These are phyloP conservation scores for Orthosia cruda DNA, from an alignment of 2,888 invertebrate species.

Conservation along the genomic window DNA sequence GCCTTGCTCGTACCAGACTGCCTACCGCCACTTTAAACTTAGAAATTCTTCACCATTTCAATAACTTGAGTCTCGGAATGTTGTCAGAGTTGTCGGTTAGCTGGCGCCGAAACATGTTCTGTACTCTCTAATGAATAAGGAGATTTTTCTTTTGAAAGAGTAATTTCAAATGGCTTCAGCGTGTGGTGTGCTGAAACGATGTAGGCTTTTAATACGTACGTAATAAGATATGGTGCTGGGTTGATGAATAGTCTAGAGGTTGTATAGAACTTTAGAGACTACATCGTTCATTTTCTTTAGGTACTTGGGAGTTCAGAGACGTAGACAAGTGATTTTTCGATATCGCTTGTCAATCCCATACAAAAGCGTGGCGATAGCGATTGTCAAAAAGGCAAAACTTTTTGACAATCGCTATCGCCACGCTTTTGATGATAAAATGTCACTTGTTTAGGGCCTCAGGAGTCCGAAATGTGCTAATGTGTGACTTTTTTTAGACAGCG, in stretches of 20 bases:
- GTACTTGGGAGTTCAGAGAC: constrained; percentile 3
- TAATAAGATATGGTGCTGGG: not conserved
- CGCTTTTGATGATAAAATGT: too few species aligned
- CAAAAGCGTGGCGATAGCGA: too few species aligned
- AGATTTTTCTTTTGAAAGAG: constrained; percentile 44
- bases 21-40: constrained; percentile 82
- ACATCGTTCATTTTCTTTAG: constrained; percentile 2
- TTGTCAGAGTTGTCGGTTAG: constrained; percentile 43
- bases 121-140: constrained; percentile 44
- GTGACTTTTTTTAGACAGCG: too few species aligned
- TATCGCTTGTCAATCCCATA: too few species aligned
- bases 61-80: constrained; percentile 58
- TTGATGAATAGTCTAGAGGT: not conserved
- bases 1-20: constrained; percentile 76
- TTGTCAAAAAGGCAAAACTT: too few species aligned
- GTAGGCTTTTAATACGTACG: not conserved
- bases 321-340: too few species aligned
- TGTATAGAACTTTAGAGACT: constrained; percentile 2
- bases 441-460: too few species aligned
- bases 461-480: too few species aligned
- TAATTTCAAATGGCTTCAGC: constrained; percentile 17
- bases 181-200: constrained; percentile 9
- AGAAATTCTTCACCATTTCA: constrained; percentile 80
- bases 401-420: too few species aligned
- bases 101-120: constrained; percentile 34